phyloP scores from a whole-genome alignment of 2,113 vertebrate species.

The Pipa parva region DNA sequence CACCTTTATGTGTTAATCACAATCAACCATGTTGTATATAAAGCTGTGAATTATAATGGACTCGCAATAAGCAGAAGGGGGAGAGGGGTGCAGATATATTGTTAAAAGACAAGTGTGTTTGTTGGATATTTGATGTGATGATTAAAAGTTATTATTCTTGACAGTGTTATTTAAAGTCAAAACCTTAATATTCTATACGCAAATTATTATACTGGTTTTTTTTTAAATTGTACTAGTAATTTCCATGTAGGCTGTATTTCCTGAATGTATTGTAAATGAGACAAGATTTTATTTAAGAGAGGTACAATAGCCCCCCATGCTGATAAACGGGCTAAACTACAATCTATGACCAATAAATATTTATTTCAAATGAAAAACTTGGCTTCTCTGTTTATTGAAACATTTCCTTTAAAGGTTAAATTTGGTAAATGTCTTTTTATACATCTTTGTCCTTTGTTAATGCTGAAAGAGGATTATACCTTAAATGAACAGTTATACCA shows the following conservation, averaged over 20 bases:
- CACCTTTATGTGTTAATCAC: too few species aligned
- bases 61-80: background rate
- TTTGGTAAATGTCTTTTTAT: too few species aligned
- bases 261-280: constrained; percentile 53
- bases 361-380: constrained; percentile 14
- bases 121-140: background rate
- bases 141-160: background rate
- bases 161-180: constrained; percentile 7
- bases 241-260: constrained; percentile 55
- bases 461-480: too few species aligned
- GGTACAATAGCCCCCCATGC: constrained; percentile 46
- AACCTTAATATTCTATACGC: background rate
- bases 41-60: background rate
- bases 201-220: constrained; percentile 15
- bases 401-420: too few species aligned
- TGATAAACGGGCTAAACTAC: background rate
- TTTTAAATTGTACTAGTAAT: constrained; percentile 61
- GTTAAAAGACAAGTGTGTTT: background rate
- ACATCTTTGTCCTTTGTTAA: too few species aligned
- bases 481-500: too few species aligned
- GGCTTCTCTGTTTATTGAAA: background rate
- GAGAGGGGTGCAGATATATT: background rate
- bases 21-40: background rate
- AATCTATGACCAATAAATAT: constrained; percentile 37
- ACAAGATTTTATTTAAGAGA: constrained; percentile 55